A percentile compares a stretch with the other conserved stretches of the same genome.
Conservation (phyloP, 2,797 vertebrate species). For the Streptopelia turtur region DNA sequence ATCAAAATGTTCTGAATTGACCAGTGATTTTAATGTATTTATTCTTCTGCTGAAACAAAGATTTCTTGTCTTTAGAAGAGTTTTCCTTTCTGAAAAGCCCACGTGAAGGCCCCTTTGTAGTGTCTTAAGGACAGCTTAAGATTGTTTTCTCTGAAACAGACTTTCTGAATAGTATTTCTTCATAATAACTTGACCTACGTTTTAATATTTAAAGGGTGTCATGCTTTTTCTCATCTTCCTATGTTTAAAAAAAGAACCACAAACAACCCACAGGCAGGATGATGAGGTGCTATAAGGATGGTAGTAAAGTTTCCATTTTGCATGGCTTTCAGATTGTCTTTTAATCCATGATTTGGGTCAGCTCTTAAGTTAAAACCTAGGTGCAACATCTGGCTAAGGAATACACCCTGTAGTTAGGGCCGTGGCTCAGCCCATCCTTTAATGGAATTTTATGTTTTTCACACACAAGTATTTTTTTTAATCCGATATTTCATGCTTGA, state of each 20-base stretch:
- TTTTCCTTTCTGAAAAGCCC: neutral
- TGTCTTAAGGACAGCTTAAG: neutral
- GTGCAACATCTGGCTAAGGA: neutral
- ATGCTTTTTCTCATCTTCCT: neutral
- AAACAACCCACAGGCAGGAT: neutral
- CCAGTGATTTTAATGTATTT: neutral
- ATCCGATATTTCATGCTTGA: neutral
- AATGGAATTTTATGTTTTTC: neutral
- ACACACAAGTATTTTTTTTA: neutral
- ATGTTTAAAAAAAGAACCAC: neutral
- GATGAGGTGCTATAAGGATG: accelerated
- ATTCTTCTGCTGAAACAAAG: neutral
- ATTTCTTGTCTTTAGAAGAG: neutral
- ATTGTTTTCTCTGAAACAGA: neutral
- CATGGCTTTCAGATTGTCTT: neutral
- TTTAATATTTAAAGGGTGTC: neutral
- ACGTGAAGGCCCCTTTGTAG: neutral
- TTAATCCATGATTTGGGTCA: neutral
- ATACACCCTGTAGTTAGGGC: neutral
- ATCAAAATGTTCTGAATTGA: neutral
- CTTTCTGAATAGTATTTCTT: neutral
- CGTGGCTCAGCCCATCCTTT: neutral
- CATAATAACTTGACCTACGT: neutral
- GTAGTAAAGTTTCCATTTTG: neutral
- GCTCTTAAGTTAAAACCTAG: neutral